Conservation (phyloP, 2,888 invertebrate genomes). For the Melipona bicolor region DNA sequence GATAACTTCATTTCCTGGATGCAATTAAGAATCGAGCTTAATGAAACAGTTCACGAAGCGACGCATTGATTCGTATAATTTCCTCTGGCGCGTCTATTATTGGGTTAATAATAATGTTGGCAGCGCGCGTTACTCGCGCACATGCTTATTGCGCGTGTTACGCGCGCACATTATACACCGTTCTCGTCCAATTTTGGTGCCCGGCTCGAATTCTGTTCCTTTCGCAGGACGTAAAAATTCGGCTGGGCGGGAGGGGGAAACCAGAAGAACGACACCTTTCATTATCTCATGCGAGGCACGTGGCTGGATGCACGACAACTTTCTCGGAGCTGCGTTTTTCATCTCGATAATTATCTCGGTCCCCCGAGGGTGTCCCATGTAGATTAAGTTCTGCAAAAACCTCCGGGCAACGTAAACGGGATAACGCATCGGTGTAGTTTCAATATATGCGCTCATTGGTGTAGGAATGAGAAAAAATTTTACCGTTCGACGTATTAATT, state of each 20-base stretch:
- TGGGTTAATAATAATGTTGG: conserved; percentile 44
- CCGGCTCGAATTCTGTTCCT: conserved; percentile 29
- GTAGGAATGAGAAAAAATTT: conserved; percentile 12
- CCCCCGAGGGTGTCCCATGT: conserved; percentile 61
- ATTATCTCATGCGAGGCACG: conserved; percentile 71
- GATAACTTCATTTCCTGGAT: conserved; percentile 1
- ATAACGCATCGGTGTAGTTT: conserved; percentile 24
- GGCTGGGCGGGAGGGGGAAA: conserved; percentile 29
- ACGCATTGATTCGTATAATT: neutral
- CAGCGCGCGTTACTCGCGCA: neutral
- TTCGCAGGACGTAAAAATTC: conserved; percentile 29
- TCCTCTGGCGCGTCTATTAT: conserved; percentile 21
- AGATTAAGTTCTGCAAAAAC: conserved; percentile 65
- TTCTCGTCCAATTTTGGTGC: conserved; percentile 46
- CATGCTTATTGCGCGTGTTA: conserved; percentile 13
- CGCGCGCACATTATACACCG: conserved; percentile 18
- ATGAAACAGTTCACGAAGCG: neutral
- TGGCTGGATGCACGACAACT: conserved; percentile 70
- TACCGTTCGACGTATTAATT: conserved; percentile 34
- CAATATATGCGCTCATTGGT: conserved; percentile 27
- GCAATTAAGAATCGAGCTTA: conserved; percentile 16
- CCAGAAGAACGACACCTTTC: conserved; percentile 66
- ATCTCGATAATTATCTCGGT: conserved; percentile 67
- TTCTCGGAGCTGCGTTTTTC: conserved; percentile 70
- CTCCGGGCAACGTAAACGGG: conserved; percentile 19